These are phyloP conservation scores for Nyctibius bracteatus DNA, from an alignment of 2,113 vertebrate genomes.

Conservation along the genomic window DNA sequence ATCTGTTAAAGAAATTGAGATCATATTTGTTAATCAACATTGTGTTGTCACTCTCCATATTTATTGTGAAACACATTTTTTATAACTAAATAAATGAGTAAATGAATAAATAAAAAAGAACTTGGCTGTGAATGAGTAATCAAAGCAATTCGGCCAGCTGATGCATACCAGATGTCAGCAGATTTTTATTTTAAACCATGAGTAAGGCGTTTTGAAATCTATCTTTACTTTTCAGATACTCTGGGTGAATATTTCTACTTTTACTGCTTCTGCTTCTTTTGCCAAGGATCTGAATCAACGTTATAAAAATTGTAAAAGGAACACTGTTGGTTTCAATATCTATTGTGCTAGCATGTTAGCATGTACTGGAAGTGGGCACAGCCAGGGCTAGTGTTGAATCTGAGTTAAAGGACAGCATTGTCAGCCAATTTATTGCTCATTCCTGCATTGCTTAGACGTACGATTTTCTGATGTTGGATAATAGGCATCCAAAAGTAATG, in stretches of 20 bases:
- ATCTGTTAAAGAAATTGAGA: slow-evolving; percentile 12
- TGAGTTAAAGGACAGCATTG: neutral
- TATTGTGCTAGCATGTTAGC: neutral
- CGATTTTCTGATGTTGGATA: neutral
- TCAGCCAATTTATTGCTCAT: neutral
- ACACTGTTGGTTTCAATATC: neutral
- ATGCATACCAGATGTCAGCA: slow-evolving; percentile 20
- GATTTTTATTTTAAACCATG: neutral
- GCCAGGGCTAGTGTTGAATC: neutral
- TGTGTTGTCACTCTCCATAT: slow-evolving; percentile 51
- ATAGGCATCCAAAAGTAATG: neutral
- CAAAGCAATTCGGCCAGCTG: slow-evolving; percentile 17
- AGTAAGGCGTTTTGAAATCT: neutral
- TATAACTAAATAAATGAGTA: slow-evolving; percentile 36
- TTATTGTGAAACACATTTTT: slow-evolving; percentile 52
- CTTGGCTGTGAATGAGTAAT: neutral
- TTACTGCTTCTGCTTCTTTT: neutral
- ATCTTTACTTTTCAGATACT: slow-evolving; percentile 23
- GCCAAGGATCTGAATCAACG: neutral
- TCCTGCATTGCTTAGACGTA: neutral
- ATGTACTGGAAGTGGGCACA: neutral
- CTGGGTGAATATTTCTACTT: slow-evolving; percentile 3
- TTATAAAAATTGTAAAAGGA: neutral
- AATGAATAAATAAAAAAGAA: slow-evolving; percentile 38
- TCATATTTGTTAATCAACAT: neutral